Base-by-base conservation (phyloP, 2,888 invertebrate species). In the Matsumyia berberina region DNA sequence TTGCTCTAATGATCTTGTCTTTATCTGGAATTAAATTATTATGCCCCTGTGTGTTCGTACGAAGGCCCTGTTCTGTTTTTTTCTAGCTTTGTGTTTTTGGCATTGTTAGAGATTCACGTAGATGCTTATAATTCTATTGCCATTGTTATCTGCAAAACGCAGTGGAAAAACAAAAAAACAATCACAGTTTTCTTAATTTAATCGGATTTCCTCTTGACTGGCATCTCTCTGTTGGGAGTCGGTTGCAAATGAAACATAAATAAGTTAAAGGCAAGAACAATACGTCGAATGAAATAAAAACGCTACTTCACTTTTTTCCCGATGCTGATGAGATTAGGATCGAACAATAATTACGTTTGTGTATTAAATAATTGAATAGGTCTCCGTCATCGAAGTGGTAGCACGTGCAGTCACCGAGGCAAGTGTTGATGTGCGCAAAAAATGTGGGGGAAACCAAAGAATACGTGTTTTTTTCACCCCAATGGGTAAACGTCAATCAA, bases 1-100 rank as follows among this genome's bases (percentile, higher is more conserved):
- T 80, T 76, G 85, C 85, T 85, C 85, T 85, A 85, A 85, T 85
- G 85, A 85, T 85, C 80, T 85, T 64, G 83, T 79, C 83, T 85
- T 74, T 85, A 77, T 83, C 82, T 73, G 35, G 78, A 78, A 78
- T 78, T 78, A 78, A 83, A 73, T 73, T 83, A 73, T 69, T 74
- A 78, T 67, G 42, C 58, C 39, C 49, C 35, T 49, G 72, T 66
- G 58, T 57, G 58, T 33, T 46, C 53, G 7, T 24, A 12, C 5
- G 39, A 33, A 57, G 57, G 12, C 31, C 35, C 49, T 49, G 49
- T 33, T 44, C 17, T 49, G 8, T 57, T 64, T 53, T 39, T 11
- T 55, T 4, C 24, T 24, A 4, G 24, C 4, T 24, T 24, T 4
- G 24, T 24, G 11, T 72, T 39, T 70, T 53, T 78, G 49, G 53